phyloP scores from a whole-genome alignment of 2,888 invertebrate genomes.

The Eupeodes latifasciatus region DNA sequence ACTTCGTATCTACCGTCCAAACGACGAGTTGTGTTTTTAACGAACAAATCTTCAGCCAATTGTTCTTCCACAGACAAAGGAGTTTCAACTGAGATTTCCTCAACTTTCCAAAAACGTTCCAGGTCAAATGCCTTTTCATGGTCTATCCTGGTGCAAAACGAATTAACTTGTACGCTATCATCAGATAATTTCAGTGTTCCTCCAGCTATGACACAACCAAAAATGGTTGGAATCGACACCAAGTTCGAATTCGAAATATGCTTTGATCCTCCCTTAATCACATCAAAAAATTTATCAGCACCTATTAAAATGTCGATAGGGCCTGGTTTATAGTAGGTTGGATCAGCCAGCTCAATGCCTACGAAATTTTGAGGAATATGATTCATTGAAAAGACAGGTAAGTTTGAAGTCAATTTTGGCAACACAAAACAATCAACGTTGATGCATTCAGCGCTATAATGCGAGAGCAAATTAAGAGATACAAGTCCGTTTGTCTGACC shows the following conservation, averaged over 20 bases:
- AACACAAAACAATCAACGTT: neutral
- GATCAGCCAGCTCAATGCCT: too few relatives aligned
- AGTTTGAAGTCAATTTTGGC: neutral
- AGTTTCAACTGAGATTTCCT: neutral
- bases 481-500: neutral
- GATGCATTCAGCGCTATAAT: neutral
- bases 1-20: neutral
- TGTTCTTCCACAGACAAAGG: slow-evolving; percentile 15
- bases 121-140: neutral
- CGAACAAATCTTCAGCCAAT: slow-evolving; percentile 17
- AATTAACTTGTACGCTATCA: neutral
- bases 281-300: neutral
- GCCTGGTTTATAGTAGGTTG: too few relatives aligned
- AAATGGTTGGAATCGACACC: neutral
- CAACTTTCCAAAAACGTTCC: slow-evolving; percentile 22
- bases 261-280: neutral
- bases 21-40: neutral
- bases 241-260: neutral
- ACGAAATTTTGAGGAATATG: too few relatives aligned
- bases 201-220: slow-evolving; percentile 13
- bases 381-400: too few relatives aligned
- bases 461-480: neutral
- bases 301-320: too few relatives aligned
- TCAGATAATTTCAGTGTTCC: neutral
- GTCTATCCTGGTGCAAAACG: neutral